Conservation (phyloP, 2,888 invertebrate species). For the Geophilus truncorum region DNA sequence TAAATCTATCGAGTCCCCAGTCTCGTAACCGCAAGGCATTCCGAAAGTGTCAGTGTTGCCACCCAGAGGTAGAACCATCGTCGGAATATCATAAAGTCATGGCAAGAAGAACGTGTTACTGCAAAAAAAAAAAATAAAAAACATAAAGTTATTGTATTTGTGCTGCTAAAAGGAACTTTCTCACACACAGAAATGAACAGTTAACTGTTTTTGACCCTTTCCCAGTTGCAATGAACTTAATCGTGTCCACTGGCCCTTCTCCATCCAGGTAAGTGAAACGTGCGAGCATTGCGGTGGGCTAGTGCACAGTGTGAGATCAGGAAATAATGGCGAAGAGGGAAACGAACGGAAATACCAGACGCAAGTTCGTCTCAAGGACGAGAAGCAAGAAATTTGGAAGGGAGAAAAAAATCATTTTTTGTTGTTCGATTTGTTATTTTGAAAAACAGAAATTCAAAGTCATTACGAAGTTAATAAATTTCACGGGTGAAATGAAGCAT, state of each 20-base stretch:
- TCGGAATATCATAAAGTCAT: not conserved
- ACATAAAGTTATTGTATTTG: too few relatives aligned
- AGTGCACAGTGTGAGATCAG: not conserved
- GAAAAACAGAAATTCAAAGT: too few relatives aligned
- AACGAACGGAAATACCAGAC: not conserved
- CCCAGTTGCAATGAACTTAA: not conserved
- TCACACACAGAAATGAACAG: too few relatives aligned
- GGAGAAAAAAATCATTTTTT: too few relatives aligned
- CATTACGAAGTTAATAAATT: too few relatives aligned
- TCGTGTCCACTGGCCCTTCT: not conserved
- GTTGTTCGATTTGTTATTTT: too few relatives aligned
- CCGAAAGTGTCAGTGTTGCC: not conserved
- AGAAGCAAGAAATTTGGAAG: not conserved
- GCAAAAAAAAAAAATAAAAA: not conserved
- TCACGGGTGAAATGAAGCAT: too few relatives aligned
- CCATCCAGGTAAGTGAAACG: not conserved
- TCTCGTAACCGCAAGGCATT: slow-evolving; percentile 34
- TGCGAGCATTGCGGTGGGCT: not conserved
- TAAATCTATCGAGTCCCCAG: slow-evolving; percentile 34
- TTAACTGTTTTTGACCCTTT: not conserved
- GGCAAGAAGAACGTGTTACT: not conserved
- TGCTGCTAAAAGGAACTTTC: too few relatives aligned
- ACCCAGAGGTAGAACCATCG: not conserved
- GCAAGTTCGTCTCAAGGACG: not conserved
- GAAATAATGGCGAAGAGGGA: not conserved